phyloP scores from a whole-genome alignment of 2,888 invertebrate species.

The Operophtera brumata region DNA sequence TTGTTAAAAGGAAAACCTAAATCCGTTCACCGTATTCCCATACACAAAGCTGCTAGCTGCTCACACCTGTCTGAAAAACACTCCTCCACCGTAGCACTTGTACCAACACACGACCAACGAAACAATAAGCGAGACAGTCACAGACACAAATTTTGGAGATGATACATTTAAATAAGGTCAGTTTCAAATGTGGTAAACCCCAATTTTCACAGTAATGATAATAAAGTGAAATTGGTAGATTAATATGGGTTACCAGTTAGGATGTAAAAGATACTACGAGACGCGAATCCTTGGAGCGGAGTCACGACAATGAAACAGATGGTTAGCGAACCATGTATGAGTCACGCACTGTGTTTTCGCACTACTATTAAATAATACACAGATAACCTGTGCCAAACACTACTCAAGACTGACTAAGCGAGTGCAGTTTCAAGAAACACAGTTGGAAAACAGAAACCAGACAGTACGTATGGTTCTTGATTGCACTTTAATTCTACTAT shows the following conservation, averaged over 20 bases:
- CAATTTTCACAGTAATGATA: constrained; percentile 15
- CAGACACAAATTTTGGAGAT: constrained; percentile 15
- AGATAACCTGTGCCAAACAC: constrained; percentile 35
- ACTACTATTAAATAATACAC: constrained; percentile 34
- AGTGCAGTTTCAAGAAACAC: constrained; percentile 10
- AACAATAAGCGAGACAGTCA: constrained; percentile 35
- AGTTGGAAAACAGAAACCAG: constrained; percentile 22
- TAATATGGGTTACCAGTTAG: constrained; percentile 15
- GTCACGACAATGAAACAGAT: constrained; percentile 61
- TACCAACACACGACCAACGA: constrained; percentile 47
- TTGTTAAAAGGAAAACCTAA: constrained; percentile 56
- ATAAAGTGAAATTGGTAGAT: constrained; percentile 15
- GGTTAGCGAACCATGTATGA: constrained; percentile 54
- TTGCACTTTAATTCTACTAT: constrained; percentile 34
- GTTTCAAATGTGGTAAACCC: not conserved
- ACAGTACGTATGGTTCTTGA: constrained; percentile 25
- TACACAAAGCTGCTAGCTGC: constrained; percentile 38
- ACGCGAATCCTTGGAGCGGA: constrained; percentile 36
- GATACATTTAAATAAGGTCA: not conserved
- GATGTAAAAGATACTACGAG: constrained; percentile 25
- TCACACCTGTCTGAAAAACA: constrained; percentile 54
- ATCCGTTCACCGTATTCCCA: constrained; percentile 58
- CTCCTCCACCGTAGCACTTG: constrained; percentile 55
- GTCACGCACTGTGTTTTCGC: constrained; percentile 43
- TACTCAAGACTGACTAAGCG: constrained; percentile 13